phyloP scores from a whole-genome alignment of 2,797 vertebrate genomes.

The Melanotaenia pygmaea region DNA sequence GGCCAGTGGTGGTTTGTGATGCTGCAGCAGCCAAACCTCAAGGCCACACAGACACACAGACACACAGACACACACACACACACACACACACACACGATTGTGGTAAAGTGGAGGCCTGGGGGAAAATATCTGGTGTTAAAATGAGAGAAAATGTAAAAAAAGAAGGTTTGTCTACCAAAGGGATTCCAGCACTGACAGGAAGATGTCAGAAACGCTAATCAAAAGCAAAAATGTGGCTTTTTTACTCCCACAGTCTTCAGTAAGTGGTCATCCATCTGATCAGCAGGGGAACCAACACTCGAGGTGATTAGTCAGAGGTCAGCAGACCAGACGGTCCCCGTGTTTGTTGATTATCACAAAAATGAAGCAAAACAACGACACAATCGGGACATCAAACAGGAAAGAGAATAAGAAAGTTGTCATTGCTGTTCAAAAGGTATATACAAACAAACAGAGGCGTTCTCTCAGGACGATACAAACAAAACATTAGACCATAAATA shows the following conservation, averaged over 20 bases:
- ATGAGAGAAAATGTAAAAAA: slow-evolving; percentile 35
- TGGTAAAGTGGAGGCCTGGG: slow-evolving; percentile 35
- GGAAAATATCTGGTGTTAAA: slow-evolving; percentile 37
- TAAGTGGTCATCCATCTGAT: neutral
- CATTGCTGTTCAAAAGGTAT: no score
- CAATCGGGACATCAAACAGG: no score
- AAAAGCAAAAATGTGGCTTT: no score
- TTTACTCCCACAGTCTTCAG: no score
- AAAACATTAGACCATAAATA: no score
- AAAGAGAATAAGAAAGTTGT: neutral
- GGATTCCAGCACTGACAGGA: neutral
- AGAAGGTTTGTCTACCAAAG: slow-evolving; percentile 43
- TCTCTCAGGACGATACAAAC: no score
- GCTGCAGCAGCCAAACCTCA: slow-evolving; percentile 60
- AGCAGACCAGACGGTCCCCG: neutral
- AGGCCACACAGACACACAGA: slow-evolving; percentile 59
- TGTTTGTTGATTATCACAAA: neutral
- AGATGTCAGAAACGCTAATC: no score
- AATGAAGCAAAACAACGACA: no score
- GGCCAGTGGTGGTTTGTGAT: slow-evolving; percentile 53
- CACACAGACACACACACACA: slow-evolving; percentile 57
- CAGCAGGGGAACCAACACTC: neutral
- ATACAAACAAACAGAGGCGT: no score
- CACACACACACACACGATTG: slow-evolving; percentile 28
- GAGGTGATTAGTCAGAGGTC: neutral